Base-by-base conservation (phyloP, 2,797 vertebrate genomes). In the Bovichtus variegatus region DNA sequence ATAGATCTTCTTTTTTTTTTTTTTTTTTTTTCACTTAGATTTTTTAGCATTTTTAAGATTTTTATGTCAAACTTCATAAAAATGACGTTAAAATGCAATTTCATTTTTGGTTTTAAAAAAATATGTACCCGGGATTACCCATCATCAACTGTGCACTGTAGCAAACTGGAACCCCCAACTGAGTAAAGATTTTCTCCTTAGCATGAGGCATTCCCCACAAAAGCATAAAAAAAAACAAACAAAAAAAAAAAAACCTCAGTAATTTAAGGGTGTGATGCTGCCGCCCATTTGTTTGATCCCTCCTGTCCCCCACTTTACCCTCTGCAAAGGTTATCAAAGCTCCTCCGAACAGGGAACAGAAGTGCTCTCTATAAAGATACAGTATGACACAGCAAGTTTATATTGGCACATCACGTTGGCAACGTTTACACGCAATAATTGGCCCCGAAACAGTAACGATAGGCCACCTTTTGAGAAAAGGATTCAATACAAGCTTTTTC, bases 101-200 rank as follows among this genome's bases (percentile, higher is more conserved):
- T 92, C 72, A 89, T 93, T 94, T 96, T 96, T 95, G 94, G 94
- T 94, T 94, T 95, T 93, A 92, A 94, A 95, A 95, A 94, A 94
- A 95, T 93, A 95, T 93, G 94, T 95, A 96, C 94, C 94, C 94
- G 94, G 95, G 94, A 94, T 94, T 92, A 91, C 88, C 93, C 94
- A 91, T 91, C 87, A 92, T 92, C 84, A 84, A 93, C 91, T 94
- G 95, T 95, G 94, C 93, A 94, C 93, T 91, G 88, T 92, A 93
- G 91, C 91, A 91, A 92, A 91, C 91, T 84, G 91, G 87, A 93
- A 92, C 88, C 89, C 89, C 86, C 86, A 85, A 87, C 78, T 89
- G 89, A 89, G 87, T 91, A 78, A 88, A 88, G 87, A 90, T 86
- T 85, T 91, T 80, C 90, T 87, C 83, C 78, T 89, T 85, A 83